Evolutionary conservation across 2,797 vertebrate species (phyloP), one percentile per base, ranked within the genome.

Genomic region (Anomalospiza imberbis): DNA sequence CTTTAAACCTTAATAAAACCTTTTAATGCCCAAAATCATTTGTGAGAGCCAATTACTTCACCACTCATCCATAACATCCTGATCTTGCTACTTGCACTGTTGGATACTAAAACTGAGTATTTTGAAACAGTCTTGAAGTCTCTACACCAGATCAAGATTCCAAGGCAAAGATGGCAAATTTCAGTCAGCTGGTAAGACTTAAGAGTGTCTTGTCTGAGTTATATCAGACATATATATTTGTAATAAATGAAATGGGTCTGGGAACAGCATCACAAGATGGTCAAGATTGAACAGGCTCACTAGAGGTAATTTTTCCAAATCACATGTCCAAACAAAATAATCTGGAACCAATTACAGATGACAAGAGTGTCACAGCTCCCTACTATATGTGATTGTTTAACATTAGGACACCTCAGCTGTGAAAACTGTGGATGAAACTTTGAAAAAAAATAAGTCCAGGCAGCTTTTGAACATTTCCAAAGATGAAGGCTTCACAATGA

Each of bases 371-470:
- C 85, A 81, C 67, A 93, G 28, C 47, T 96, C 45, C 79, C 45
- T 77, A n/a, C 78, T 78, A 55, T 84, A 85, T 20, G 4, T 88
- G 72, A 92, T 95, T 97, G 86, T 93, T 97, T 88, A 96, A 96
- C 24, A 36, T 58, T 34, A 58, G 17, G 74, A 90, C 89, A 96
- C 91, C 83, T 97, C 92, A 82, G 72, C 75, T 96, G 85, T 97
- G 94, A 96, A 97, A 97, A 96, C 31, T 60, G 84, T 83, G 53
- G 72, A 91, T 94, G 45, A 44, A 97, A 94, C 95, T 97, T 97
- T 76, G 83, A 96, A 74, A n/a, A n/a, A 42, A n/a, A 50, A 5
- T 8, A n/a, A 10, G 3, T 36, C 9, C 31, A 50, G 32, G 24
- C 8, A 44, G 10, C 17, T 86, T 89, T 72, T 55, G 26, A 76